Conservation (phyloP, 2,888 invertebrate species). For the Drosophila lacicola region DNA sequence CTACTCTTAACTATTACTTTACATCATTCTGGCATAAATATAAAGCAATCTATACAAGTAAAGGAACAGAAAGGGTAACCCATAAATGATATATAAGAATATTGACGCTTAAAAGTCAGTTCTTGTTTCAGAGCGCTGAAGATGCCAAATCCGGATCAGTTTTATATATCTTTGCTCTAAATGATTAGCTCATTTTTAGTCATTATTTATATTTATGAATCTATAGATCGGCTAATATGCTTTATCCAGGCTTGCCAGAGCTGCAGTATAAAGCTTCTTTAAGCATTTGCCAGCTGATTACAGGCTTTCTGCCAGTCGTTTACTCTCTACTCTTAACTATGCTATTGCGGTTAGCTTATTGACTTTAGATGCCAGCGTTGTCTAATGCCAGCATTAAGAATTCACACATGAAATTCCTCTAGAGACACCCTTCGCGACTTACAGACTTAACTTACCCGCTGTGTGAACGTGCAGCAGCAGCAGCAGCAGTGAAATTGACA, state of each 20-base stretch:
- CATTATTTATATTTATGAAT: no score
- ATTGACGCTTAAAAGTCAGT: no score
- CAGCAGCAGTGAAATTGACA: slow-evolving; percentile 53
- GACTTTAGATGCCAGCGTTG: slow-evolving; percentile 26
- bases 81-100: neutral
- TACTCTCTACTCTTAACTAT: neutral
- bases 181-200: no score
- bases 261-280: no score
- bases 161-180: no score
- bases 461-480: slow-evolving; percentile 47
- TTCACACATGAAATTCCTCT: slow-evolving; percentile 56
- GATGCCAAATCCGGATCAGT: no score
- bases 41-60: neutral
- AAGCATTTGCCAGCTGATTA: no score
- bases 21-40: no score
- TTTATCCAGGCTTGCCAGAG: no score
- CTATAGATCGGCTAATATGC: no score
- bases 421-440: slow-evolving; percentile 12
- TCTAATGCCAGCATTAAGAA: slow-evolving; percentile 42
- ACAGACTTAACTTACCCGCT: slow-evolving; percentile 56
- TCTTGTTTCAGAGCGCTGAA: no score
- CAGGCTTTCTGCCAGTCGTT: neutral
- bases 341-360: slow-evolving; percentile 13
- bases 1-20: neutral
- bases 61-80: neutral